These are phyloP conservation scores for Momotus momota DNA, from an alignment of 2,797 vertebrate genomes.

Conservation along the genomic window DNA sequence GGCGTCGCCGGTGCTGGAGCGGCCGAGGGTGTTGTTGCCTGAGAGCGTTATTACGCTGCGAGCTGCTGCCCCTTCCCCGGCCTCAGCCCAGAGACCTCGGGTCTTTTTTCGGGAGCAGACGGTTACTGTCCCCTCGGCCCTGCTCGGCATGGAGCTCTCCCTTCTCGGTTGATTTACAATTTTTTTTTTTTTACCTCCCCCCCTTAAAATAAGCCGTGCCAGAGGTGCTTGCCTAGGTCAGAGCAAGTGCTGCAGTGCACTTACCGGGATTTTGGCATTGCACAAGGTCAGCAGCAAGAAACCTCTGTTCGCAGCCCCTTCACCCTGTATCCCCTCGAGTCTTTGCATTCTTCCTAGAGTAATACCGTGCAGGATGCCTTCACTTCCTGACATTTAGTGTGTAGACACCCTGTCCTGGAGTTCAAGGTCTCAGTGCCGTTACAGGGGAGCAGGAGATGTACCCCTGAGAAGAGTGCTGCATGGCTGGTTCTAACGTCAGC, in stretches of 20 bases:
- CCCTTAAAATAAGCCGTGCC: neutral
- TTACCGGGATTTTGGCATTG: neutral
- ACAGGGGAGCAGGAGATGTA: fast-evolving
- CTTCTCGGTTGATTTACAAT: neutral
- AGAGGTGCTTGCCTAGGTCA: neutral
- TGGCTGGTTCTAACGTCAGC: fast-evolving
- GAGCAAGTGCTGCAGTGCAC: fast-evolving
- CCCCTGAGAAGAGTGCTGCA: fast-evolving
- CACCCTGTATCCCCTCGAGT: fast-evolving
- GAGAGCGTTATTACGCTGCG: fast-evolving
- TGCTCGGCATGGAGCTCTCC: neutral
- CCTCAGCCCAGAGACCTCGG: too few relatives aligned
- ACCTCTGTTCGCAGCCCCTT: neutral
- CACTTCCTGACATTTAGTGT: neutral
- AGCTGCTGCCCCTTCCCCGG: neutral
- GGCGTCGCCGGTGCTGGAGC: fast-evolving
- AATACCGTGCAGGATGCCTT: fast-evolving
- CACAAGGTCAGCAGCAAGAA: neutral
- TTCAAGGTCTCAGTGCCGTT: fast-evolving
- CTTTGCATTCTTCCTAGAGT: fast-evolving
- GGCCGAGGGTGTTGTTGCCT: neutral
- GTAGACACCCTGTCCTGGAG: too few relatives aligned
- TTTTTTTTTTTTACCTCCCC: neutral
- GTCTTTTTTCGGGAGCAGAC: fast-evolving
- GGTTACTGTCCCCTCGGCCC: neutral